Conservation (phyloP, 2,888 invertebrate genomes). For the Cheilosia variabilis region DNA sequence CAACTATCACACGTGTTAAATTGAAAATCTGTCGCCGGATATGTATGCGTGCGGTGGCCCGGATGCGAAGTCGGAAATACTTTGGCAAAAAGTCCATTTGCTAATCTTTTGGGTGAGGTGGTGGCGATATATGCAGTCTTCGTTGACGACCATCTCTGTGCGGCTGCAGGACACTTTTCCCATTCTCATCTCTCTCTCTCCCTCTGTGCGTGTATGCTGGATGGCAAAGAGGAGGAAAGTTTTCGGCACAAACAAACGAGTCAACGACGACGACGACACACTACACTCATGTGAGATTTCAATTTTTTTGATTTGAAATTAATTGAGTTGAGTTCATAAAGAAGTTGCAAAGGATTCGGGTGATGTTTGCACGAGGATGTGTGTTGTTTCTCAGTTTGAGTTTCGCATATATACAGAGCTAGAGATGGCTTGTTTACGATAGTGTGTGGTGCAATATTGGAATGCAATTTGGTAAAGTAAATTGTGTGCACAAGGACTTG, state of each 20-base stretch:
- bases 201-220: slow-evolving; percentile 18
- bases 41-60: slow-evolving; percentile 21
- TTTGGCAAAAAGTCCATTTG: slow-evolving; percentile 68
- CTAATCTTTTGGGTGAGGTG: slow-evolving; percentile 66
- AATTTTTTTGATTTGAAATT: slow-evolving; percentile 75
- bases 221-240: slow-evolving; percentile 46
- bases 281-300: slow-evolving; percentile 64
- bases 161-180: slow-evolving; percentile 40
- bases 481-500: slow-evolving; percentile 51
- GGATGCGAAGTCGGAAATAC: slow-evolving; percentile 9
- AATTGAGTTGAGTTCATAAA: slow-evolving; percentile 71
- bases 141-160: slow-evolving; percentile 27
- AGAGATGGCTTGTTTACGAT: slow-evolving; percentile 51
- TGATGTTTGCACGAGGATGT: slow-evolving; percentile 19
- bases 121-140: slow-evolving; percentile 22
- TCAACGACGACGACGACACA: slow-evolving; percentile 15
- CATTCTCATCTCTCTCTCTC: neutral
- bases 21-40: slow-evolving; percentile 73
- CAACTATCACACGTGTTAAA: slow-evolving; percentile 70
- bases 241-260: slow-evolving; percentile 65
- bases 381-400: slow-evolving; percentile 47
- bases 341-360: slow-evolving; percentile 17
- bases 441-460: slow-evolving; percentile 53
- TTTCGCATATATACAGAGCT: slow-evolving; percentile 3
- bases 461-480: slow-evolving; percentile 70